Conservation (phyloP, 2,888 invertebrate genomes). For the Ellobium chinense region DNA sequence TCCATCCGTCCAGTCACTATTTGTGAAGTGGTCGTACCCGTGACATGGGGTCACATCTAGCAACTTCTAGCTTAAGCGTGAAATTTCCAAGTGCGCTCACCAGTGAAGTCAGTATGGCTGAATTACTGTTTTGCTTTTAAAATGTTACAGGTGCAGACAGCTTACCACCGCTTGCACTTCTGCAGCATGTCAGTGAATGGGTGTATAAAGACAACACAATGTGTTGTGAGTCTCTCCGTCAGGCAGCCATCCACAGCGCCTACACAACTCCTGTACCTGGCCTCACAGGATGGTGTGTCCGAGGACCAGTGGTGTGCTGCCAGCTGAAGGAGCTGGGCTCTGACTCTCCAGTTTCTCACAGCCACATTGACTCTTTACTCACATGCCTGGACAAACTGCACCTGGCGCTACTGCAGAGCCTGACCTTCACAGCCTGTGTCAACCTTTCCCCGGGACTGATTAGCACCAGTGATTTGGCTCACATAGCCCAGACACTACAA, state of each 20-base stretch:
- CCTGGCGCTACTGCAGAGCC: constrained; percentile 65
- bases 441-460: constrained; percentile 52
- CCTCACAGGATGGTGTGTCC: constrained; percentile 72
- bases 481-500: constrained; percentile 30
- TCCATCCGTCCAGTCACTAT: too few species aligned
- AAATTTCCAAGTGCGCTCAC: too few species aligned
- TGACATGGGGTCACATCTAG: too few species aligned
- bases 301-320: constrained; percentile 62
- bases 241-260: constrained; percentile 64
- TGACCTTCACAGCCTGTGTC: constrained; percentile 54
- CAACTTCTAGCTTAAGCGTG: too few species aligned
- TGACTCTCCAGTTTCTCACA: constrained; percentile 8
- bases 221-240: constrained; percentile 72
- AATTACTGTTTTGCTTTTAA: not conserved
- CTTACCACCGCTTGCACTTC: constrained; percentile 60
- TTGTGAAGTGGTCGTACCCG: too few species aligned
- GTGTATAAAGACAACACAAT: constrained; percentile 68
- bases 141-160: constrained; percentile 59
- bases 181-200: constrained; percentile 71
- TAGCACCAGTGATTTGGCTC: constrained; percentile 46
- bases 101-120: not conserved
- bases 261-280: constrained; percentile 71
- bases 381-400: constrained; percentile 66
- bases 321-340: constrained; percentile 34
- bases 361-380: constrained; percentile 51